Evolutionary conservation across 2,888 invertebrate genomes (phyloP).

Genomic region (Calliphora vomitoria): DNA sequence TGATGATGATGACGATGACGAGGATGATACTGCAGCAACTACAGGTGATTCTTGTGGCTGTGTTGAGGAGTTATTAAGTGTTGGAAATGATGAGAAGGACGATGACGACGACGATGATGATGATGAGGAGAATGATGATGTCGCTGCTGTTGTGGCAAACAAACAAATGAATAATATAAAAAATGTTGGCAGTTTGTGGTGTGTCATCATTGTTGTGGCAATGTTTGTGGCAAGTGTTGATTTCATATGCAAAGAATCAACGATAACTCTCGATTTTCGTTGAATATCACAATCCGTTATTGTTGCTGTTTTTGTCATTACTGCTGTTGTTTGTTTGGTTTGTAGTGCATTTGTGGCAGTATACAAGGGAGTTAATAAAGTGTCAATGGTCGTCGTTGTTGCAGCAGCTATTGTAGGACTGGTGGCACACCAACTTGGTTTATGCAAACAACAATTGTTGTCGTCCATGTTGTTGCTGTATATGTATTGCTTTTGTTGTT

Average conservation of each 20-base stretch:
- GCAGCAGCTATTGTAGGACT: slow-evolving; percentile 67
- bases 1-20: slow-evolving; percentile 53
- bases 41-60: slow-evolving; percentile 64
- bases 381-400: slow-evolving; percentile 71
- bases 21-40: slow-evolving; percentile 63
- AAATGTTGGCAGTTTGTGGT: slow-evolving; percentile 72
- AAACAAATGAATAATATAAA: slow-evolving; percentile 62
- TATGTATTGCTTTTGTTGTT: slow-evolving; percentile 75
- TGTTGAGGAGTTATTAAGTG: slow-evolving; percentile 59
- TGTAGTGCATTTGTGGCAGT: slow-evolving; percentile 64
- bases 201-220: slow-evolving; percentile 70
- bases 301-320: slow-evolving; percentile 63
- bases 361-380: slow-evolving; percentile 65
- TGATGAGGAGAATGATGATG: slow-evolving; percentile 70
- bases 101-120: slow-evolving; percentile 69
- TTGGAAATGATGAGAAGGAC: slow-evolving; percentile 54
- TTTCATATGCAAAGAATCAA: slow-evolving; percentile 64
- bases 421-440: slow-evolving; percentile 61
- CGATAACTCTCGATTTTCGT: slow-evolving; percentile 66
- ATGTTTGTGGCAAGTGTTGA: slow-evolving; percentile 65
- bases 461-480: slow-evolving; percentile 46
- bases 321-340: slow-evolving; percentile 70
- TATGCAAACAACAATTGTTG: slow-evolving; percentile 36
- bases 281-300: slow-evolving; percentile 61
- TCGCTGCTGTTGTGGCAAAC: slow-evolving; percentile 57